Evolutionary conservation across 2,113 vertebrate species (phyloP).

Genomic region (Carettochelys insculpta): DNA sequence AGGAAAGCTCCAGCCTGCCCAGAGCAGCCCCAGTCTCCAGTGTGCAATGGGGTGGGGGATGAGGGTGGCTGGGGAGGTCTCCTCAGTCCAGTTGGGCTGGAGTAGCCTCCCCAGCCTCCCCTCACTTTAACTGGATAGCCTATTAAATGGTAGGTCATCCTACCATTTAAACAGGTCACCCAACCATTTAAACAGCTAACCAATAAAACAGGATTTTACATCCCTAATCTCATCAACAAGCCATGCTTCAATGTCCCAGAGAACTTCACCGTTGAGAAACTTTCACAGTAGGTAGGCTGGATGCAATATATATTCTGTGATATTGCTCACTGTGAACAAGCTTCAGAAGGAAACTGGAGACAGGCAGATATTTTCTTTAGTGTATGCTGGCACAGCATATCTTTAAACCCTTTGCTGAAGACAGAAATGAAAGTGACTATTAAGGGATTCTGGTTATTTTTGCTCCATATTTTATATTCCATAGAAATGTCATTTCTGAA

Average conservation of each 20-base stretch:
- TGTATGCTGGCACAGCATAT: background rate
- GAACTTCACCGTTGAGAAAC: background rate
- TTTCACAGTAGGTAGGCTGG: background rate
- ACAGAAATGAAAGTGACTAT: background rate
- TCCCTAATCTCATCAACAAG: too few species aligned
- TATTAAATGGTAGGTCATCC: too few species aligned
- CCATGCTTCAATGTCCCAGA: background rate
- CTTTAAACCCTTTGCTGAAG: background rate
- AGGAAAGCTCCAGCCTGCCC: too few species aligned
- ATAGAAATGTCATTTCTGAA: background rate
- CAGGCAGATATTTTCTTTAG: background rate
- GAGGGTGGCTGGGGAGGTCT: too few species aligned
- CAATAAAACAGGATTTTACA: too few species aligned
- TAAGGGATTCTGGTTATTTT: background rate
- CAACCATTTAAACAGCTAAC: too few species aligned
- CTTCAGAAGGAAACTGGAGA: background rate
- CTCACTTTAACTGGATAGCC: too few species aligned
- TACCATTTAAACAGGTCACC: too few species aligned
- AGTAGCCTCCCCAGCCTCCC: too few species aligned
- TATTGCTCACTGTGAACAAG: background rate
- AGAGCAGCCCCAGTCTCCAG: too few species aligned
- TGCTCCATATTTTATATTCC: background rate
- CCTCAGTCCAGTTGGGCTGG: too few species aligned
- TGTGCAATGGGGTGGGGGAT: too few species aligned
- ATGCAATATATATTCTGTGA: background rate